These are phyloP conservation scores for Eupristina koningsbergeri DNA, from an alignment of 1,140 invertebrate genomes.

Conservation along the genomic window DNA sequence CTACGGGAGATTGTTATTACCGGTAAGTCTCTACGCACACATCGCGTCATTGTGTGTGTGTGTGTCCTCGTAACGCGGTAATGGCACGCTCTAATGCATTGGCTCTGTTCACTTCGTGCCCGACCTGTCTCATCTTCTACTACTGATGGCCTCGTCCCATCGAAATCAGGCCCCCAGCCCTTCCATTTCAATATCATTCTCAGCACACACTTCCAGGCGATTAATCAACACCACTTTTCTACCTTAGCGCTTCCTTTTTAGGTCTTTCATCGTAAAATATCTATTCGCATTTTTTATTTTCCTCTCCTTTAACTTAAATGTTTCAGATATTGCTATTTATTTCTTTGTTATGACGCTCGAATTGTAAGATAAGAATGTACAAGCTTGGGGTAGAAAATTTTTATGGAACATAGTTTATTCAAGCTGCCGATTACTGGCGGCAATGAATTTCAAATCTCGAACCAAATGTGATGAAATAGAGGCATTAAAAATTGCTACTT, in stretches of 20 bases:
- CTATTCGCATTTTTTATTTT: conserved; percentile 5
- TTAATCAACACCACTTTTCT: conserved; percentile 34
- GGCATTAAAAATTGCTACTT: conserved; percentile 4
- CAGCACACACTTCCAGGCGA: neutral
- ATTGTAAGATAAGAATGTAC: conserved; percentile 33
- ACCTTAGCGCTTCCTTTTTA: neutral
- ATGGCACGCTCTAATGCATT: neutral
- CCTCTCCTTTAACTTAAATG: neutral
- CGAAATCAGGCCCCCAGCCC: neutral
- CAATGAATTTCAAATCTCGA: neutral
- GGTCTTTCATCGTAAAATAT: conserved; percentile 19
- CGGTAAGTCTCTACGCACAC: conserved; percentile 54
- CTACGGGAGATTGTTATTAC: conserved; percentile 69
- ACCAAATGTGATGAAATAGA: conserved; percentile 15
- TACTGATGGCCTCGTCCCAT: neutral
- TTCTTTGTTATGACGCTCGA: conserved; percentile 34
- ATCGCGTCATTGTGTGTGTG: conserved; percentile 35
- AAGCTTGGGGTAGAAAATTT: neutral
- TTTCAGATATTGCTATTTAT: conserved; percentile 34
- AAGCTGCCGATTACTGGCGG: neutral
- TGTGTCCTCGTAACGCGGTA: conserved; percentile 1
- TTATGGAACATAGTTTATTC: conserved; percentile 34
- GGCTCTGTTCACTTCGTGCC: neutral
- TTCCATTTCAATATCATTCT: neutral
- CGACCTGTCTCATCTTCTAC: neutral